Evolutionary conservation across 2,113 vertebrate genomes (phyloP).

Genomic region (Seriola rivoliana): DNA sequence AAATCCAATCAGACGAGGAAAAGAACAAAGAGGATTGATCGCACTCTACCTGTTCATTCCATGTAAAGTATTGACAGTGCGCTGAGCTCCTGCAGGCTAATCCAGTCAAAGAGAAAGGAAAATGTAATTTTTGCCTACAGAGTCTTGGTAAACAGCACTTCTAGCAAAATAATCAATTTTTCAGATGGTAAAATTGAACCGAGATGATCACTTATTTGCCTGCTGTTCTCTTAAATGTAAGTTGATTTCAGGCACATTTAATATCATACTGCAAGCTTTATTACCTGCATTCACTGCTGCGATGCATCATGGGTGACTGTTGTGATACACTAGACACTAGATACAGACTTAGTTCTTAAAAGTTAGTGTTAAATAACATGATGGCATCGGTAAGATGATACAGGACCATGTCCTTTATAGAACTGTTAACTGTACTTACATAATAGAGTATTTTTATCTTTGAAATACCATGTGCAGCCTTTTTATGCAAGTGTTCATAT

Average conservation of each 20-base stretch:
- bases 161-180: slow-evolving; percentile 36
- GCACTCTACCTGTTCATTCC: slow-evolving; percentile 52
- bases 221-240: background rate
- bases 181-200: slow-evolving; percentile 30
- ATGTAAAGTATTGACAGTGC: slow-evolving; percentile 54
- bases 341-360: background rate
- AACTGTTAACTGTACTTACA: background rate
- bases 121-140: slow-evolving; percentile 35
- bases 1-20: slow-evolving; percentile 54
- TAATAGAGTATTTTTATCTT: slow-evolving; percentile 3
- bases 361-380: background rate
- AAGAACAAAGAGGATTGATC: slow-evolving; percentile 64
- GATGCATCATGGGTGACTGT: background rate
- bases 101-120: slow-evolving; percentile 34
- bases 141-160: slow-evolving; percentile 45
- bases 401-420: background rate
- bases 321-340: background rate
- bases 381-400: background rate
- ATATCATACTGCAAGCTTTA: background rate
- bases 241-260: slow-evolving; percentile 18
- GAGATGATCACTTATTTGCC: slow-evolving; percentile 24
- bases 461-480: slow-evolving; percentile 9
- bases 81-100: slow-evolving; percentile 21
- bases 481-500: slow-evolving; percentile 20
- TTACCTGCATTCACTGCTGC: background rate